A percentile compares a stretch with the other conserved stretches of the same genome.
Evolutionary conservation across 2,113 vertebrate genomes (phyloP).

Genomic region (Butorides virescens): DNA sequence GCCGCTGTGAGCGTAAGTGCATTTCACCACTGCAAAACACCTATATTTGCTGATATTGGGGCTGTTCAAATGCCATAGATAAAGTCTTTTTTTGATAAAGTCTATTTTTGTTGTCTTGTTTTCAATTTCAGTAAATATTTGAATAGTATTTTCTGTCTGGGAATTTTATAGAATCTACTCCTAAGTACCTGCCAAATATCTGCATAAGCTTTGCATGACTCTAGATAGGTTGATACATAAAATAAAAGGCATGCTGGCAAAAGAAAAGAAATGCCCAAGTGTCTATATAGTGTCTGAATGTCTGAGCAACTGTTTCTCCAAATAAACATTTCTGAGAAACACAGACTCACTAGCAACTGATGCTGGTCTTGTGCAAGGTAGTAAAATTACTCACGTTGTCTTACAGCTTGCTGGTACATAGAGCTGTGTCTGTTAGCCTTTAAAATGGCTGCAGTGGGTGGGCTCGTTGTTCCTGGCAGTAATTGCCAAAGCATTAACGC

Average conservation of each 20-base stretch:
- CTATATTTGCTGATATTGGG: neutral
- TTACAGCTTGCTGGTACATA: neutral
- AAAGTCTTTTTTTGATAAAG: neutral
- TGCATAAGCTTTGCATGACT: neutral
- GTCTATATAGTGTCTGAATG: neutral
- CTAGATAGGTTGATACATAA: neutral
- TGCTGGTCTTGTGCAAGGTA: neutral
- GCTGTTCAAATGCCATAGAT: neutral
- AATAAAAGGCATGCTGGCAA: neutral
- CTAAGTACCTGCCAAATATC: neutral
- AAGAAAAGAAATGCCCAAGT: neutral
- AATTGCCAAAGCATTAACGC: neutral
- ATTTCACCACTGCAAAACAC: neutral
- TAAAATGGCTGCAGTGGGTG: neutral
- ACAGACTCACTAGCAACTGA: neutral
- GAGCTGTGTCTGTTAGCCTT: neutral
- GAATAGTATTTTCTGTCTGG: neutral
- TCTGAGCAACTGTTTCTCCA: neutral
- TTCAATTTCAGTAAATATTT: neutral
- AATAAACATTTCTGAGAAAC: neutral
- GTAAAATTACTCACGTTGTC: neutral
- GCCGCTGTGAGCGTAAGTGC: neutral
- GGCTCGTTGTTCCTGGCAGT: neutral
- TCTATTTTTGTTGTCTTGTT: neutral
- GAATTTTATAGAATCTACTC: neutral